Evolutionary conservation across 2,113 vertebrate genomes (phyloP).

Genomic region (Orthonyx spaldingii): DNA sequence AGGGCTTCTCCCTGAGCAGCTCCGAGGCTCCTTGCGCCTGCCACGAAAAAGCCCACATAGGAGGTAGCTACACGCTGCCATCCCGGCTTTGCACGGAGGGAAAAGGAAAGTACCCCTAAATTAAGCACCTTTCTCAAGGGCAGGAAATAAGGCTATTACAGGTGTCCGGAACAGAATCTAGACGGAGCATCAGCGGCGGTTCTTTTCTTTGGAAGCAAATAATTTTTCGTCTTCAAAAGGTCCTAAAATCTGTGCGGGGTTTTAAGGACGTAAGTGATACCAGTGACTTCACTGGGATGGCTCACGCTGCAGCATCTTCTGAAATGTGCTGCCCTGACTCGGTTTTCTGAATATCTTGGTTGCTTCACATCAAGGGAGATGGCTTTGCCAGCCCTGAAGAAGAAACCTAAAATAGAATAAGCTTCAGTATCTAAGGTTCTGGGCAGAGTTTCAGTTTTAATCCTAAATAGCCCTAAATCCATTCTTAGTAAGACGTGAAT

Average conservation of each 20-base stretch:
- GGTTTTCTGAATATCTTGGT: not conserved
- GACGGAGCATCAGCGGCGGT: not conserved
- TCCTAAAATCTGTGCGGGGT: not conserved
- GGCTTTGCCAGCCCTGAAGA: not conserved
- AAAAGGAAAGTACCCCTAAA: not conserved
- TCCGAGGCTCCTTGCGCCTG: accelerated
- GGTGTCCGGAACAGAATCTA: not conserved
- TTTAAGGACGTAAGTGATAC: not conserved
- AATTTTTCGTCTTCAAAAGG: not conserved
- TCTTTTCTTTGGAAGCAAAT: not conserved
- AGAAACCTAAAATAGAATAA: not conserved
- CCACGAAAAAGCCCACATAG: accelerated
- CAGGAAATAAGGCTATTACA: not conserved
- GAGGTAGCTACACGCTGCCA: accelerated
- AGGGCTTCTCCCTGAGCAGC: not conserved
- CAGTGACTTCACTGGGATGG: not conserved
- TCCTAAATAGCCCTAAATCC: conserved; percentile 20
- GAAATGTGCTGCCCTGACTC: not conserved
- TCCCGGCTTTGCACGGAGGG: not conserved
- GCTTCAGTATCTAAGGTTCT: not conserved
- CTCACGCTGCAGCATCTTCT: not conserved
- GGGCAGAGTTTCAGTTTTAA: conserved; percentile 23
- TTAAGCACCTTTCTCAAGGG: not conserved
- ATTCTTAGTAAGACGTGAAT: conserved; percentile 10
- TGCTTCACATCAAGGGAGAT: not conserved